Conservation (phyloP, 2,888 invertebrate species). For the Drosophila limbata region DNA sequence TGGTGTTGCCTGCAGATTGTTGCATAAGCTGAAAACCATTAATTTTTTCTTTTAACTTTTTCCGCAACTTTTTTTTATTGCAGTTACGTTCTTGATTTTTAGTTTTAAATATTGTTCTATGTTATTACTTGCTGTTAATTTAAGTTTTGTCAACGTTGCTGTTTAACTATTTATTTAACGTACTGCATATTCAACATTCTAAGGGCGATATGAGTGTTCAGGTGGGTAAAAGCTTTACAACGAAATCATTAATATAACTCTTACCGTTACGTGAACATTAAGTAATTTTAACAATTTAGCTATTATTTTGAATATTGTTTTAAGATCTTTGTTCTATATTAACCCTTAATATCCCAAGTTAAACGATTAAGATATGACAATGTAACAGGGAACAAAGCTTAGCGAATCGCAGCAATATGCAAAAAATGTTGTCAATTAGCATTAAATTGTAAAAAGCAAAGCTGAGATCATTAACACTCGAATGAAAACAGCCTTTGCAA, state of each 20-base stretch:
- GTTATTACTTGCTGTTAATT: conserved; percentile 24
- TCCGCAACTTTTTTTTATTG: conserved; percentile 21
- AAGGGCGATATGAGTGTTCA: conserved; percentile 62
- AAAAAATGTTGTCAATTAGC: conserved; percentile 55
- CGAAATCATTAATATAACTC: conserved; percentile 2
- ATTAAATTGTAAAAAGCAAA: conserved; percentile 46
- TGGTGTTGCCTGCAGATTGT: conserved; percentile 69
- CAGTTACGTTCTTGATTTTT: conserved; percentile 27
- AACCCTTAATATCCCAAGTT: neutral
- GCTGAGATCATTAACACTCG: conserved; percentile 46
- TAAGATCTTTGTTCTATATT: conserved; percentile 5
- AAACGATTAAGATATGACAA: conserved; percentile 17
- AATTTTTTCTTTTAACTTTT: conserved; percentile 23
- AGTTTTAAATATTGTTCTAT: conserved; percentile 24
- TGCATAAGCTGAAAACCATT: conserved; percentile 70
- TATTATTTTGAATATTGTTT: neutral
- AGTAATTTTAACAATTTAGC: conserved; percentile 1
- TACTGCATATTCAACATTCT: conserved; percentile 34
- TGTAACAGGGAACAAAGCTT: conserved; percentile 5
- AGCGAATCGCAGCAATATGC: conserved; percentile 31
- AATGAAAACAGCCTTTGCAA: conserved; percentile 11
- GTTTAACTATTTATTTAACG: conserved; percentile 33
- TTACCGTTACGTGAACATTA: neutral
- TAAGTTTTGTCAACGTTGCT: conserved; percentile 30
- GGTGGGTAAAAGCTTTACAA: conserved; percentile 61